phyloP scores from a whole-genome alignment of 2,888 invertebrate species.

The Drosophila gaucha region DNA sequence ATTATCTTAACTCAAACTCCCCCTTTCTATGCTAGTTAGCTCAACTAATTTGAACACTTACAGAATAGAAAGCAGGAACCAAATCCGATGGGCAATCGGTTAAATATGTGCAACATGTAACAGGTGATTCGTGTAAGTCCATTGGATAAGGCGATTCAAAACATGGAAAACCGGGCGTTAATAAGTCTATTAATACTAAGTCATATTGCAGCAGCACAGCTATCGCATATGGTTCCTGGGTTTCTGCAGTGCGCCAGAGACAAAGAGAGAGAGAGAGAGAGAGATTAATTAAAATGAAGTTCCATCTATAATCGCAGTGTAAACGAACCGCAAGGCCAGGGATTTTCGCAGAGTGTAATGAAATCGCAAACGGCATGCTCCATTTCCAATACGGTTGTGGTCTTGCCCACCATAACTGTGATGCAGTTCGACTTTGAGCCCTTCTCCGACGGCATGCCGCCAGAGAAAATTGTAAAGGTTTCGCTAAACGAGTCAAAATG shows the following conservation, averaged over 20 bases:
- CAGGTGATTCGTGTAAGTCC: slow-evolving; percentile 99
- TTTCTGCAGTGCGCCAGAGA: slow-evolving; percentile 87
- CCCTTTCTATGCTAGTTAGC: too few species aligned
- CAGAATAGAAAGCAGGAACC: slow-evolving; percentile 98
- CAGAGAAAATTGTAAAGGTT: slow-evolving; percentile 98
- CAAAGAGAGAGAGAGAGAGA: neutral
- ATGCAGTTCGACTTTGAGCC: slow-evolving; percentile 96
- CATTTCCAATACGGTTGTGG: slow-evolving; percentile 99
- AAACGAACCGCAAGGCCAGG: slow-evolving; percentile 93
- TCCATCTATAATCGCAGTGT: too few species aligned
- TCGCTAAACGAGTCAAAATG: slow-evolving; percentile 87
- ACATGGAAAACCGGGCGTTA: slow-evolving; percentile 97
- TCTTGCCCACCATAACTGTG: slow-evolving; percentile 98
- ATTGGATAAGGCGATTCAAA: slow-evolving; percentile 99
- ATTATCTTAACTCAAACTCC: too few species aligned
- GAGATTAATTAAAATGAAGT: neutral
- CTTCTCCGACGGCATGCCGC: slow-evolving; percentile 96
- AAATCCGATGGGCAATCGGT: slow-evolving; percentile 99
- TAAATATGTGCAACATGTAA: slow-evolving; percentile 98
- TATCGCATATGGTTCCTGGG: slow-evolving; percentile 99
- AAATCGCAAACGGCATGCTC: slow-evolving; percentile 99
- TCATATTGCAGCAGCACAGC: slow-evolving; percentile 99
- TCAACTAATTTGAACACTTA: slow-evolving; percentile 47
- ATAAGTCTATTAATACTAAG: slow-evolving; percentile 98
- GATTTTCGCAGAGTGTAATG: slow-evolving; percentile 97